phyloP scores from a whole-genome alignment of 64 coral and sea anemone species.

The Montipora sp. region DNA sequence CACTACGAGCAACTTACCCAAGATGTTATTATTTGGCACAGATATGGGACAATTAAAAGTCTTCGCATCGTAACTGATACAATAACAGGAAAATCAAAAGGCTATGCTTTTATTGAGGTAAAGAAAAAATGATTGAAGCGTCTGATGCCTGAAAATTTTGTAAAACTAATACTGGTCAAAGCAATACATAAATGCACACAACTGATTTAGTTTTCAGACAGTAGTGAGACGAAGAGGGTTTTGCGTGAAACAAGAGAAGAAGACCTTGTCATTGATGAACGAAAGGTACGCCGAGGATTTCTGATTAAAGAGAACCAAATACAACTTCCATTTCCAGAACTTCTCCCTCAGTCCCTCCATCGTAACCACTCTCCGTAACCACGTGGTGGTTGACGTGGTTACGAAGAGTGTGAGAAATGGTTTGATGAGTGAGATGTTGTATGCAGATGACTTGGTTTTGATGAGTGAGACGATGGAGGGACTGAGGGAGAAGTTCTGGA shows the following conservation, averaged over 20 bases:
- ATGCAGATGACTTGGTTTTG: too few species aligned
- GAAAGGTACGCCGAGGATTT: slow-evolving; percentile 12
- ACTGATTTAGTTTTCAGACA: slow-evolving; percentile 19
- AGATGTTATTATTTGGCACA: neutral
- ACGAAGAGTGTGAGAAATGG: too few species aligned
- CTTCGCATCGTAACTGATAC: slow-evolving; percentile 49
- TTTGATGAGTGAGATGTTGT: too few species aligned
- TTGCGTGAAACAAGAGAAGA: slow-evolving; percentile 30
- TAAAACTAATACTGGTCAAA: too few species aligned
- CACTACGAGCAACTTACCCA: neutral
- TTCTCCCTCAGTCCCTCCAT: too few species aligned
- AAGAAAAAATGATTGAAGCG: too few species aligned
- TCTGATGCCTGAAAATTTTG: too few species aligned
- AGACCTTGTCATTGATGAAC: slow-evolving; percentile 57
- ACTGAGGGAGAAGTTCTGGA: too few species aligned
- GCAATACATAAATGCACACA: neutral
- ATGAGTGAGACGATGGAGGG: too few species aligned
- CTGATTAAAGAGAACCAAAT: neutral
- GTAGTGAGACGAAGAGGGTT: neutral
- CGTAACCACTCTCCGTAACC: too few species aligned
- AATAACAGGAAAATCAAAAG: slow-evolving; percentile 61
- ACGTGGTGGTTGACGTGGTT: too few species aligned
- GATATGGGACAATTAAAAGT: slow-evolving; percentile 45
- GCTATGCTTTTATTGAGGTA: slow-evolving; percentile 82
- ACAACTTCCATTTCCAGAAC: too few species aligned